Evolutionary conservation across 2,888 invertebrate genomes (phyloP), one percentile per base, ranked within the genome.

Genomic region (Drosophila tripunctata): DNA sequence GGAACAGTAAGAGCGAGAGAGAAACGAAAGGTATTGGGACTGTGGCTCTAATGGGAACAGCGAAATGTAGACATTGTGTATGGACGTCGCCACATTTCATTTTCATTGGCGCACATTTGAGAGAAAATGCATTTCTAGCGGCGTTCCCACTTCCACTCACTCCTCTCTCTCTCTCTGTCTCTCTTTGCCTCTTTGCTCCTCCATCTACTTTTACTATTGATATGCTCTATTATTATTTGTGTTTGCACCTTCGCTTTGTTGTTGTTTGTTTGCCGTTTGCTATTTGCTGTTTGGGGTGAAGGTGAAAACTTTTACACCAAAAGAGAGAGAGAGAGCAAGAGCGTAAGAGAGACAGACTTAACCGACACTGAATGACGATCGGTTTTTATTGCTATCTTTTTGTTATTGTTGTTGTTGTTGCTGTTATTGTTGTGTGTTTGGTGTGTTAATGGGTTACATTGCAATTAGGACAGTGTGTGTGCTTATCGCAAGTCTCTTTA

Each of bases 371-470:
- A 40, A 75, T 65, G 70, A 57, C 67, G 78, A 67, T 81, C 74
- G 60, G 43, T 35, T 58, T 60, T 54, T 48, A 15, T 38, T 55
- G 47, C n/a, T n/a, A n/a, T 36, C 38, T 50, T 45, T 33, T n/a
- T 38, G 45, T 10, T 38, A 36, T 45, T 54, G 54, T 56, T 40
- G 40, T 21, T 30, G n/a, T 51, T 14, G 30, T 45, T 19, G 27
- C 45, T 45, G 41, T 50, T 67, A 48, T 44, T 61, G 41, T 48
- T 45, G 56, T 50, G 21, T 61, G 48, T 19, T 68, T 45, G 66
- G 50, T 72, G 80, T 79, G 80, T 81, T 81, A 81, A 81, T 81
- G 83, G 86, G 80, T 81, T 81, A 81, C 86, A 86, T 64, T 83
- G 86, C 84, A 86, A 86, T 81, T 81, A 77, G 81, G 81, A 86